Percentiles rank a stretch among this genome's conserved stretches.
phyloP scores from a whole-genome alignment of 2,797 vertebrate species.

The Euphonia xanthogaster region DNA sequence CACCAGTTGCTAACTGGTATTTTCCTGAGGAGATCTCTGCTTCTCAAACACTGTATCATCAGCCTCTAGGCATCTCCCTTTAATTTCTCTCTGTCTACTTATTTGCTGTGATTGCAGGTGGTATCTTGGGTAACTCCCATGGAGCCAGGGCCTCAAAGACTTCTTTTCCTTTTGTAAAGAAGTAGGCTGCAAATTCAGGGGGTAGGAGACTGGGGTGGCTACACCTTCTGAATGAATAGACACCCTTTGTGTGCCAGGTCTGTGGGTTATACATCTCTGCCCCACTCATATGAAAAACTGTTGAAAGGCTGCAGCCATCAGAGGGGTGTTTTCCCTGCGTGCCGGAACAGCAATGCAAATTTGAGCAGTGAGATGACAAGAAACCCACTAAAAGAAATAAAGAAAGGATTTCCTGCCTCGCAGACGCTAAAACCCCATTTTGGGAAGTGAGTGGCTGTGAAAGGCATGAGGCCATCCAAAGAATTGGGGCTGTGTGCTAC shows the following conservation, averaged over 20 bases:
- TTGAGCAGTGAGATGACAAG: constrained; percentile 59
- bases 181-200: neutral
- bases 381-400: constrained; percentile 65
- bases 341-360: neutral
- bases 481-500: constrained; percentile 48
- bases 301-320: constrained; percentile 64
- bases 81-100: neutral
- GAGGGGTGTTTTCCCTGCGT: neutral
- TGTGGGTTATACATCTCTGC: neutral
- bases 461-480: constrained; percentile 43
- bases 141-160: neutral
- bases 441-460: constrained; percentile 18
- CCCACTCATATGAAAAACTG: constrained; percentile 40
- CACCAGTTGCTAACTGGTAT: neutral
- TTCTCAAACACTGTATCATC: neutral
- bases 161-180: neutral
- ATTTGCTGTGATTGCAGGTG: neutral
- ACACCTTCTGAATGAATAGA: neutral
- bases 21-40: rapidly evolving
- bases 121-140: neutral
- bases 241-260: rapidly evolving
- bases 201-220: rapidly evolving
- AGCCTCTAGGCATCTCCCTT: neutral
- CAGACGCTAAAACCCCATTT: constrained; percentile 24
- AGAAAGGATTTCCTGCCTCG: constrained; percentile 59